These are phyloP conservation scores for Hesperophylax magnus DNA, from an alignment of 1,140 invertebrate genomes.

Conservation along the genomic window DNA sequence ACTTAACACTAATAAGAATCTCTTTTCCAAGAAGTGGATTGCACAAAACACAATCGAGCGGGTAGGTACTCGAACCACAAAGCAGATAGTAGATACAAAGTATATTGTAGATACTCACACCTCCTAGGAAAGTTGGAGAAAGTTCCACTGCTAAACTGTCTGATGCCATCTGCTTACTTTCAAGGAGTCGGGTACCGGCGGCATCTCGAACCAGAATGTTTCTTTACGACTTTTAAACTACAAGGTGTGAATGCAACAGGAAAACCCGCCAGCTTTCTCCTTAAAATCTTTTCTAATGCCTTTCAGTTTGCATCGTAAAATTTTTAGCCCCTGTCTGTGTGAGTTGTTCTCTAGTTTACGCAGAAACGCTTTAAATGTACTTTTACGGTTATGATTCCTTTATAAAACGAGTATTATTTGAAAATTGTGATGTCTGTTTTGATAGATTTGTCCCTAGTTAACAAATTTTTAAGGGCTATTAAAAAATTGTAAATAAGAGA, in stretches of 20 bases:
- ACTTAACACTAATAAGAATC: too few relatives aligned
- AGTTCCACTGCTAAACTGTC: constrained; percentile 9
- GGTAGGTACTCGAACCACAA: neutral
- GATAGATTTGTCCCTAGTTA: constrained; percentile 4
- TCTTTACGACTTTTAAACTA: constrained; percentile 51
- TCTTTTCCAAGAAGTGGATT: too few relatives aligned
- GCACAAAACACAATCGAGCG: too few relatives aligned
- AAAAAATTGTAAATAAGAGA: too few relatives aligned
- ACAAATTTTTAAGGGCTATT: neutral
- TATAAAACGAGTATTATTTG: constrained; percentile 18
- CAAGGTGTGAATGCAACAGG: constrained; percentile 49
- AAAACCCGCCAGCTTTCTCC: neutral
- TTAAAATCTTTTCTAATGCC: constrained; percentile 38
- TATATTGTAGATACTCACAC: neutral
- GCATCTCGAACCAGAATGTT: constrained; percentile 33
- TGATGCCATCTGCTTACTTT: constrained; percentile 26
- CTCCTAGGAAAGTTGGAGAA: constrained; percentile 14
- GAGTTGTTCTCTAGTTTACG: neutral
- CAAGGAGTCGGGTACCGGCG: neutral
- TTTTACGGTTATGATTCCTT: constrained; percentile 28
- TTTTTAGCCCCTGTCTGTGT: neutral
- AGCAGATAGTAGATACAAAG: neutral
- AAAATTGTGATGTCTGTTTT: constrained; percentile 24
- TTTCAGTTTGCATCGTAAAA: constrained; percentile 42
- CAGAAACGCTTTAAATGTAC: neutral